phyloP scores from a whole-genome alignment of 2,888 invertebrate genomes.

The Apotomis turbidana region DNA sequence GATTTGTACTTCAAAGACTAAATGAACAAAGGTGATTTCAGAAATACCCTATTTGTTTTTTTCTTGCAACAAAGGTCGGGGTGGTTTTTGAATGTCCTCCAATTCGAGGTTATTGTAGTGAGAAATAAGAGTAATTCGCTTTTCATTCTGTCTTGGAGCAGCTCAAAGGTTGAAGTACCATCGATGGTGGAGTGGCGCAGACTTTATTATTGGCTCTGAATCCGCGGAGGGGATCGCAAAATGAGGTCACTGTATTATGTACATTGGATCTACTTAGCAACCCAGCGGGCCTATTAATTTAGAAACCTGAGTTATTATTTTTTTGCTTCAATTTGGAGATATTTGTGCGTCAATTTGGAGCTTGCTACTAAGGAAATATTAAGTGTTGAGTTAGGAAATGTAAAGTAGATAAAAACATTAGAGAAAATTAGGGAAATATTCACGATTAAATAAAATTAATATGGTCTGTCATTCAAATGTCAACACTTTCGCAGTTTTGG shows the following conservation, averaged over 20 bases:
- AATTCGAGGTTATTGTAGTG: conserved; percentile 61
- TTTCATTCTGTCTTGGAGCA: conserved; percentile 71
- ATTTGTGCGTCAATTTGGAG: background rate
- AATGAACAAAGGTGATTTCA: conserved; percentile 65
- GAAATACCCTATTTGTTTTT: conserved; percentile 57
- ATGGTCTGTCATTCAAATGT: too few relatives aligned
- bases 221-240: conserved; percentile 68
- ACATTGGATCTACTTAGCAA: conserved; percentile 43
- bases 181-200: conserved; percentile 73
- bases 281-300: conserved; percentile 37
- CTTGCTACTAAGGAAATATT: background rate
- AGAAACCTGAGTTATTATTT: conserved; percentile 19
- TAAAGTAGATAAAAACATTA: too few relatives aligned
- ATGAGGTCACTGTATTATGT: conserved; percentile 67
- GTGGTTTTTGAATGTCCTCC: conserved; percentile 59
- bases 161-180: conserved; percentile 73
- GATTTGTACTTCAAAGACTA: conserved; percentile 52
- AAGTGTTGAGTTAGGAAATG: too few relatives aligned
- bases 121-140: conserved; percentile 76
- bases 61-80: conserved; percentile 60
- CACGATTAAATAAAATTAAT: too few relatives aligned
- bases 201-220: conserved; percentile 79
- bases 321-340: conserved; percentile 19
- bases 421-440: too few relatives aligned
- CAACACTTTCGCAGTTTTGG: too few relatives aligned